Percentiles rank a stretch among this genome's conserved stretches.
These are phyloP conservation scores for Rhinella marina DNA, from an alignment of 2,797 vertebrate genomes.

Conservation along the genomic window DNA sequence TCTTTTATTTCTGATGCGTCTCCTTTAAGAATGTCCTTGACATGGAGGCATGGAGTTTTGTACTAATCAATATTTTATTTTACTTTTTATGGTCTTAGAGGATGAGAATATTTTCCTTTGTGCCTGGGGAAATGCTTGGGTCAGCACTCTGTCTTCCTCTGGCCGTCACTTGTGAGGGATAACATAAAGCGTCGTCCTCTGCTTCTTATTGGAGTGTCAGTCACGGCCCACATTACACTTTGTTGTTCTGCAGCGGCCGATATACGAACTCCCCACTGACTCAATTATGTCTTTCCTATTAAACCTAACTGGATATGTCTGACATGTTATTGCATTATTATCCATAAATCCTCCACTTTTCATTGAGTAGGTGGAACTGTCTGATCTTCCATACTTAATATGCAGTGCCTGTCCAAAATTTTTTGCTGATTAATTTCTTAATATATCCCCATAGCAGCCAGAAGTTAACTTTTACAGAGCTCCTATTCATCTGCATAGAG, in stretches of 20 bases:
- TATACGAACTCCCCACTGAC: conserved; percentile 31
- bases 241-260: neutral
- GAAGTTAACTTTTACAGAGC: neutral
- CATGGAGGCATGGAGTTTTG: neutral
- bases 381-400: neutral
- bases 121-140: neutral
- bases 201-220: neutral
- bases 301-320: conserved; percentile 8
- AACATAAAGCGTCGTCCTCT: neutral
- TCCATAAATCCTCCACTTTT: neutral
- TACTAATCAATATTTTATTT: conserved; percentile 21
- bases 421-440: neutral
- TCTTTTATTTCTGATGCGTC: no score
- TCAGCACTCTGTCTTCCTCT: neutral
- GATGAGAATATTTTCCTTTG: neutral
- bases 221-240: neutral
- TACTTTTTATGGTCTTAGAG: neutral
- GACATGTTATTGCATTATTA: conserved; percentile 14
- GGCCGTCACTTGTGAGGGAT: neutral
- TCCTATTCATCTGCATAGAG: neutral
- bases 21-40: neutral
- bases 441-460: neutral
- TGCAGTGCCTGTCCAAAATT: neutral
- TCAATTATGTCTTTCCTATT: conserved; percentile 41
- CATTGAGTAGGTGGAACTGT: neutral